Base-by-base conservation (phyloP, 2,888 invertebrate species). In the Trissoscelio sp. region DNA sequence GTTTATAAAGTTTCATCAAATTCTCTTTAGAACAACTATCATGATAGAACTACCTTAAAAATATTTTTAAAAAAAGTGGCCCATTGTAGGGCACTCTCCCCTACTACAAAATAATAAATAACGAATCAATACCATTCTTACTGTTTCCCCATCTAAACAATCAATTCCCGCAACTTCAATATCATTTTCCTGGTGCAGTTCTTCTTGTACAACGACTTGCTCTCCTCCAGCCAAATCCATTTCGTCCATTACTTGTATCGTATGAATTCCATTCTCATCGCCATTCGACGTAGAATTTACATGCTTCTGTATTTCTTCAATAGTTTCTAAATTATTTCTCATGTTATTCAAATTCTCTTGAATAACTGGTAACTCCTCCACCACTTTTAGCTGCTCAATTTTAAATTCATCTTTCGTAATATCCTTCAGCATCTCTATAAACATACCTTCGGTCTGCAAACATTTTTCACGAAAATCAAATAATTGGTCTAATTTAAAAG, bases 401-500 rank as follows among this genome's bases (percentile, higher is more conserved):
- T 83, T 81, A 12, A 84, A 82, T 3, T 87, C 88, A 0, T 87
- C 85, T 60, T 90, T 90, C 5, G 80, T 57, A 16, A 91, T 87
- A 18, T 86, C 87, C 31, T 91, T 92, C n/a, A 92, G 70, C 91
- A 92, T 91, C 70, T 89, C 88, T 77, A 89, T 88, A 62, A 94
- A 91, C 82, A 93, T 89, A 66, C 89, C 91, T 87, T 94, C 93
- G 0, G 94, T 93, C 73, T 92, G 92, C 22, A 93, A 84, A 83
- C 93, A 92, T 84, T 93, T 92, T 83, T 93, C 93, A 69, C 93
- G 92, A 87, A 94, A 94, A 64, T 93, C 93, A 84, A 92, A 93
- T 67, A 94, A 89, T 58, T 93, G 89, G 82, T 94, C 93, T 64
- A 94, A 85, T 86, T 94, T 94, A 81, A 92, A 93, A 9, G 93